phyloP scores from a whole-genome alignment of 2,797 vertebrate genomes.

The Paguma larvata region DNA sequence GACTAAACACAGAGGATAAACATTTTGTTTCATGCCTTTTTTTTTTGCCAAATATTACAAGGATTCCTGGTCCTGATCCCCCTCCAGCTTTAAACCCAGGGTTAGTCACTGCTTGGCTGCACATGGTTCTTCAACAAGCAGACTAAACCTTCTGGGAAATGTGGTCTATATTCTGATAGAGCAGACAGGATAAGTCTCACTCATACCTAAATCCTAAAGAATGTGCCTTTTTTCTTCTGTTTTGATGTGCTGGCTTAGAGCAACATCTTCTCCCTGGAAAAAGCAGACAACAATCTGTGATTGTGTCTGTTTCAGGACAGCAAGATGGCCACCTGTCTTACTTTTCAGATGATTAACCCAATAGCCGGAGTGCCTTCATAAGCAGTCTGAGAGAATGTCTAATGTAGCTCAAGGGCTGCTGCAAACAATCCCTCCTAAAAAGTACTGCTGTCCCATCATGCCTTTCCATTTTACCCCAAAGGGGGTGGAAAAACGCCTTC shows the following conservation, averaged over 20 bases:
- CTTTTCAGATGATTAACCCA: constrained; percentile 41
- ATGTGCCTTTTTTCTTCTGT: constrained; percentile 54
- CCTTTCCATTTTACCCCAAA: constrained; percentile 20
- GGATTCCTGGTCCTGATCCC: background rate
- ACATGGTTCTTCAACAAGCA: constrained; percentile 38
- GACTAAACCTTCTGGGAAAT: constrained; percentile 51
- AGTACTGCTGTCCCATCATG: background rate
- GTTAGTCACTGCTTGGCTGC: constrained; percentile 43
- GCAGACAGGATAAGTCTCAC: constrained; percentile 46
- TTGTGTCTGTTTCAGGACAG: constrained; percentile 6
- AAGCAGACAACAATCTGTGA: constrained; percentile 14
- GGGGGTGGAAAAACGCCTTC: background rate
- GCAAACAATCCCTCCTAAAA: background rate
- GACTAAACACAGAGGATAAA: constrained; percentile 59
- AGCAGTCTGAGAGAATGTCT: background rate
- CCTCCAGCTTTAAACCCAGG: constrained; percentile 51
- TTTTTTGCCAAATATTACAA: constrained; percentile 49
- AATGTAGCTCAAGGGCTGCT: background rate
- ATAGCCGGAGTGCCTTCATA: constrained; percentile 19
- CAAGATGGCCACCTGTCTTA: constrained; percentile 52
- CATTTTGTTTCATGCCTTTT: constrained; percentile 32
- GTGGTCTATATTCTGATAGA: constrained; percentile 39
- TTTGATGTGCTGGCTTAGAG: constrained; percentile 29
- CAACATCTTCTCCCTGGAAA: constrained; percentile 24
- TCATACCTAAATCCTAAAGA: constrained; percentile 64